Percentiles rank a stretch among this genome's conserved stretches.
phyloP scores from a whole-genome alignment of 2,113 vertebrate species.

The Tympanuchus pallidicinctus region DNA sequence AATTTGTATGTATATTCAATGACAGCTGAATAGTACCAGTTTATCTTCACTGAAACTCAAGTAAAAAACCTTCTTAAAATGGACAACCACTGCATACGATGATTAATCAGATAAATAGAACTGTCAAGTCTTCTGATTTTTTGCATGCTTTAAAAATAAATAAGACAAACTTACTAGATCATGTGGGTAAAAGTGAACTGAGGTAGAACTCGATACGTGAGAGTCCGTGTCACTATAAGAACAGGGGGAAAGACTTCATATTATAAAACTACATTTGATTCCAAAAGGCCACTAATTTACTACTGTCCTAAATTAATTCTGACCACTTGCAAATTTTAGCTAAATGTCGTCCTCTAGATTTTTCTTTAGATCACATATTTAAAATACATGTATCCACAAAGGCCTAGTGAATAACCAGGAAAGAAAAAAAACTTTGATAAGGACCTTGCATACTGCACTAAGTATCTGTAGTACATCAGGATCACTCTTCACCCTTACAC shows the following conservation, averaged over 20 bases:
- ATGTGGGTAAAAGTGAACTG: conserved; percentile 99
- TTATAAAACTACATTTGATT: conserved; percentile 62
- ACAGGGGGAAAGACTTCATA: conserved; percentile 73
- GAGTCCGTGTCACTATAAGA: conserved; percentile 96
- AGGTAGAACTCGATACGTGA: conserved; percentile 99
- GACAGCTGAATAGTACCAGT: neutral
- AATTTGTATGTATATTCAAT: neutral
- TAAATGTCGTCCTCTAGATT: neutral
- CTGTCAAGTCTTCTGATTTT: neutral
- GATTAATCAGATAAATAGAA: neutral
- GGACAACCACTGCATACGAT: neutral
- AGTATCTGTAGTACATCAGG: neutral
- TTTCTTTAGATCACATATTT: neutral
- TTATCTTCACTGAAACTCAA: neutral
- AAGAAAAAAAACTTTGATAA: neutral
- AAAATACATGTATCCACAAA: neutral
- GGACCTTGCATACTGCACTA: neutral
- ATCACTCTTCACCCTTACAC: neutral
- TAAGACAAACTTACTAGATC: conserved; percentile 92
- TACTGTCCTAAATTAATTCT: neutral
- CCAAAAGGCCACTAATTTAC: conserved; percentile 1
- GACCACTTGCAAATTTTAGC: neutral
- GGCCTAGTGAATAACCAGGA: neutral
- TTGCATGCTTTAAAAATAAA: conserved; percentile 50
- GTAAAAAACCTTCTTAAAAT: neutral